A percentile compares a stretch with the other conserved stretches of the same genome.
Conservation (phyloP, 2,113 vertebrate species). For the Alethe diademata region DNA sequence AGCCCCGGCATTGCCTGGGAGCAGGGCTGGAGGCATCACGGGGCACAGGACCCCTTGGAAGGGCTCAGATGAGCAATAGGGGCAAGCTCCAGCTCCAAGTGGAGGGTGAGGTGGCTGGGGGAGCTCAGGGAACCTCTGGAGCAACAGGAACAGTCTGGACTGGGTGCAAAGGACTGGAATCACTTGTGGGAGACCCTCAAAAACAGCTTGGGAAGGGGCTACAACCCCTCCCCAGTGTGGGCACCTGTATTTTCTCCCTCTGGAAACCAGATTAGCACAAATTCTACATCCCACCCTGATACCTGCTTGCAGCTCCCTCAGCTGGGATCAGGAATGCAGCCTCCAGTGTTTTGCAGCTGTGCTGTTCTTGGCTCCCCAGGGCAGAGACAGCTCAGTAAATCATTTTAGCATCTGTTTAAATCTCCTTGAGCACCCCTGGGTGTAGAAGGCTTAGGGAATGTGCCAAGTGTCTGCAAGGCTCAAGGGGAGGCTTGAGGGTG, state of each 20-base stretch:
- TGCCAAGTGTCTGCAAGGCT: neutral
- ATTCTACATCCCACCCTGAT: neutral
- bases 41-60: neutral
- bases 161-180: neutral
- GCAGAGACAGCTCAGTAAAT: neutral
- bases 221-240: neutral
- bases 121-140: neutral
- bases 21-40: rapidly evolving
- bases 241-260: neutral
- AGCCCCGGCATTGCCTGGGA: neutral
- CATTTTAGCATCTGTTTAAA: neutral
- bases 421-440: neutral
- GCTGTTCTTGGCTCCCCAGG: neutral
- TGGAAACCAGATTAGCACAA: neutral
- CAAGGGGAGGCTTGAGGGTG: neutral
- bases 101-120: neutral
- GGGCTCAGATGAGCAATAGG: neutral
- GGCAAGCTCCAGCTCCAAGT: neutral
- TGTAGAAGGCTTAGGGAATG: neutral
- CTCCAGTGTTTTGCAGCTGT: neutral
- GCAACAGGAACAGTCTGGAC: too few relatives aligned
- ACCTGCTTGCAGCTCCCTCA: neutral
- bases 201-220: neutral
- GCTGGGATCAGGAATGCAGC: neutral
- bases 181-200: neutral